Evolutionary conservation across 2,113 vertebrate genomes (phyloP).

Genomic region (Tamias sibiricus): DNA sequence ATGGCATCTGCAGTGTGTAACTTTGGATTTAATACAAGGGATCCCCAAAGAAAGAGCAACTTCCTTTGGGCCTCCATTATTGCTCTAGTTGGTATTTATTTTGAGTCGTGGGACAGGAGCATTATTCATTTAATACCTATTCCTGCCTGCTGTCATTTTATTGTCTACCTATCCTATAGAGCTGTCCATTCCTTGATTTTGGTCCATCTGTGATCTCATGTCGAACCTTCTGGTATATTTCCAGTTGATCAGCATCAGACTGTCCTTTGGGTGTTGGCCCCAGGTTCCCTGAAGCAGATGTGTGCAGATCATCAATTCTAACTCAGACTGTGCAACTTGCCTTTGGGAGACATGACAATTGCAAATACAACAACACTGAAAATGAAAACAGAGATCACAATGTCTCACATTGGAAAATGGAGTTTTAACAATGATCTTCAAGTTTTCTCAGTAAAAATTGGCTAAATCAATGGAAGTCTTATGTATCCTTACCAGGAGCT

Average conservation of each 20-base stretch:
- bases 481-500: background rate
- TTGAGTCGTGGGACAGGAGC: background rate
- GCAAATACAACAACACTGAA: conserved; percentile 34
- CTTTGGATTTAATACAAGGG: background rate
- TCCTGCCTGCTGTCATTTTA: background rate
- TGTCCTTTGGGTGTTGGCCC: conserved; percentile 59
- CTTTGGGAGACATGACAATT: conserved; percentile 38
- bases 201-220: background rate
- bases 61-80: background rate
- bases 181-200: background rate
- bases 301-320: conserved; percentile 39
- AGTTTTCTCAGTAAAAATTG: background rate
- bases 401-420: background rate
- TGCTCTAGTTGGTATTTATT: conserved; percentile 58
- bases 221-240: conserved; percentile 50
- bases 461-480: background rate
- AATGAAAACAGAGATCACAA: conserved; percentile 14
- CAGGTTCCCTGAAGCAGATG: conserved; percentile 71
- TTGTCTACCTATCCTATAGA: background rate
- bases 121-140: background rate
- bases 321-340: background rate
- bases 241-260: background rate
- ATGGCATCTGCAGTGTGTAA: conserved; percentile 71
- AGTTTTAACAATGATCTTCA: background rate
- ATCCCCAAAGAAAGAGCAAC: conserved; percentile 66